phyloP scores from a whole-genome alignment of 2,113 vertebrate species.

The Mustelus asterias region DNA sequence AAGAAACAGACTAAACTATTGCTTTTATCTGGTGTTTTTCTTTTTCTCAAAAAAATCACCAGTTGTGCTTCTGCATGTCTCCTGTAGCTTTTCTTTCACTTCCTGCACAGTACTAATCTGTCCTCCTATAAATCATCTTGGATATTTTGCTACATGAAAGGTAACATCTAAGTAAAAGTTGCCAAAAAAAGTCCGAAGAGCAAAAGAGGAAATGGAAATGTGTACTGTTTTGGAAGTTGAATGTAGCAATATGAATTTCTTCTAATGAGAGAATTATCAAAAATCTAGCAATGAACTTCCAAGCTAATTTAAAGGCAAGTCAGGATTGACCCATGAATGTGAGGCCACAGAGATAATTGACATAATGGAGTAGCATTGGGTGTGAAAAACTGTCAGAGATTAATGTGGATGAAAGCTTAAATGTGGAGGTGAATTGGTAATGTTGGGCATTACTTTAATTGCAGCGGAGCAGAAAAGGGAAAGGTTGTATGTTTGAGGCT shows the following conservation, averaged over 20 bases:
- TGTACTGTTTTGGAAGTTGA: background rate
- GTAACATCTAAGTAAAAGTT: background rate
- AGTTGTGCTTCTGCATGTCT: background rate
- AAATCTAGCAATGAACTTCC: background rate
- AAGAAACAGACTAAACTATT: background rate
- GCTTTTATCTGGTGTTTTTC: background rate
- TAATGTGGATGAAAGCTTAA: background rate
- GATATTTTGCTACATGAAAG: background rate
- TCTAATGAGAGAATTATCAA: background rate
- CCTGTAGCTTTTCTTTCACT: background rate
- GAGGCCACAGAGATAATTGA: background rate
- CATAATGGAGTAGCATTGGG: background rate
- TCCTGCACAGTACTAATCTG: background rate
- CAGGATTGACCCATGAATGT: background rate
- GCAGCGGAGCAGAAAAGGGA: background rate
- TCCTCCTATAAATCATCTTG: background rate
- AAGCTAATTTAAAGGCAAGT: background rate
- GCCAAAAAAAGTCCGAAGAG: background rate
- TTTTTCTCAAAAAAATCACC: background rate
- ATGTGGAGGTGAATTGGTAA: background rate
- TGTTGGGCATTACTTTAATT: background rate
- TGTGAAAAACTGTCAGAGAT: background rate
- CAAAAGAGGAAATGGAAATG: background rate
- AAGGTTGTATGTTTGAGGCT: background rate
- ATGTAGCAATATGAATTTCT: background rate